Evolutionary conservation across 37 sponge, comb jelly and placozoan genomes (phyloP).

Genomic region (Beroe forskalii): DNA sequence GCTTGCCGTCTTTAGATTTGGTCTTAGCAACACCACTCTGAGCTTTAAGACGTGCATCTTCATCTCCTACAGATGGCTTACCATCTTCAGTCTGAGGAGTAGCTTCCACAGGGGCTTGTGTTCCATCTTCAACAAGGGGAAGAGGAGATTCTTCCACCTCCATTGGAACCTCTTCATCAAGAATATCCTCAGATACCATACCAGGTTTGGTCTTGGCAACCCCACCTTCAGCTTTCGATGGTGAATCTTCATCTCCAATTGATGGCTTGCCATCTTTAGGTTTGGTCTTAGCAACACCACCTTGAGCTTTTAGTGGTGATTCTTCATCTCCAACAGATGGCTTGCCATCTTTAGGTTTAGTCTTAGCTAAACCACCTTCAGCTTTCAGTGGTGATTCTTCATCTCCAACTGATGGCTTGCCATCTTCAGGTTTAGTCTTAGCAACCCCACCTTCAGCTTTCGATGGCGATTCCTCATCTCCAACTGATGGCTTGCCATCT

Average conservation of each 20-base stretch:
- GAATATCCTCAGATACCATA: slow-evolving; percentile 35
- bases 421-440: not conserved
- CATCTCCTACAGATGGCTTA: not conserved
- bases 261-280: not conserved
- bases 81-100: not conserved
- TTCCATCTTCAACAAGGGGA: not conserved
- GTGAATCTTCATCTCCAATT: not conserved
- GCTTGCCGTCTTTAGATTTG: not conserved
- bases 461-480: not conserved
- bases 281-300: not conserved
- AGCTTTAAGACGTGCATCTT: not conserved
- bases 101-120: not conserved
- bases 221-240: not conserved
- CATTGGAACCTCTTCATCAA: not conserved
- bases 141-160: not conserved
- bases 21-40: not conserved
- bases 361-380: too few species aligned
- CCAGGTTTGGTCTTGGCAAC: not conserved
- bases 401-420: not conserved
- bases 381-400: too few species aligned
- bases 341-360: not conserved
- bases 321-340: not conserved
- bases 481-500: not conserved
- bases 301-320: too few species aligned
- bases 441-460: not conserved